Percentiles rank a stretch among this genome's conserved stretches.
Evolutionary conservation across 2,113 vertebrate species (phyloP).

Genomic region (Mionectes macconnelli): DNA sequence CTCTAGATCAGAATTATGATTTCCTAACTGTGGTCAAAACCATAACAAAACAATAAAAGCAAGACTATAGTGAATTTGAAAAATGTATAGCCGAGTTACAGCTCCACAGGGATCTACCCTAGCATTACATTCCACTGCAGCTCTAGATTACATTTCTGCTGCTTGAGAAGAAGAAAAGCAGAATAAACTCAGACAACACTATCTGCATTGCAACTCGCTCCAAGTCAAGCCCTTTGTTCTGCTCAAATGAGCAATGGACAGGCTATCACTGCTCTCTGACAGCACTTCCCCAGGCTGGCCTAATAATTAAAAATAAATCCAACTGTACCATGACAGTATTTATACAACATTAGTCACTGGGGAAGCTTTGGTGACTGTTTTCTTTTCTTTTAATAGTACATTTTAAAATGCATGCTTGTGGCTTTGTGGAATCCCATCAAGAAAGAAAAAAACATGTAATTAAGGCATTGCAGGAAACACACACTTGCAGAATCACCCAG

Average conservation of each 20-base stretch:
- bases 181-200: neutral
- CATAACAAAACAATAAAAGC: neutral
- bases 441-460: neutral
- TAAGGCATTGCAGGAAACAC: neutral
- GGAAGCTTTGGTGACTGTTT: neutral
- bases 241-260: constrained; percentile 53
- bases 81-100: neutral
- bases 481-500: neutral
- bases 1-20: neutral
- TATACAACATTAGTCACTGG: constrained; percentile 15
- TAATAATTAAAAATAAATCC: constrained; percentile 63
- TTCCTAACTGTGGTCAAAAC: neutral
- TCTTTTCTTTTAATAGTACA: neutral
- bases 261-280: constrained; percentile 26
- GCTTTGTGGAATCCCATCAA: neutral
- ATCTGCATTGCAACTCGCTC: constrained; percentile 22
- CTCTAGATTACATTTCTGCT: constrained; percentile 1
- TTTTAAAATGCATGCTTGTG: neutral
- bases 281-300: constrained; percentile 37
- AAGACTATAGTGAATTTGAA: neutral
- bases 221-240: constrained; percentile 39
- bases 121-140: neutral
- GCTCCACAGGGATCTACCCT: neutral
- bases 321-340: constrained; percentile 7
- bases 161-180: neutral